A percentile compares a stretch with the other conserved stretches of the same genome.
phyloP scores from a whole-genome alignment of 2,113 vertebrate species.

The Ammodytes dubius region DNA sequence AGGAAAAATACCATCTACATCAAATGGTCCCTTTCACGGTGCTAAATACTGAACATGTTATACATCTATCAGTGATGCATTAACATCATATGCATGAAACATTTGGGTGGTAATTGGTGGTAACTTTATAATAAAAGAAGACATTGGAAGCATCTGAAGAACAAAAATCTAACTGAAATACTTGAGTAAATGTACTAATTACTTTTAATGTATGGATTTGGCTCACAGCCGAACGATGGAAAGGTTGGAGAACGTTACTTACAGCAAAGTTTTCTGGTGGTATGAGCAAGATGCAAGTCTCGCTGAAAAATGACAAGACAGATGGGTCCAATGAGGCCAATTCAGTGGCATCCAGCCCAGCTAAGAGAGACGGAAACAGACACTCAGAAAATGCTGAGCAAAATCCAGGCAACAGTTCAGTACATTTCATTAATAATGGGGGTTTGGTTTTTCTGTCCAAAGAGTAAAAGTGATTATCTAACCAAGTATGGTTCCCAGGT shows the following conservation, averaged over 20 bases:
- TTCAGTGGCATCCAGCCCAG: conserved; percentile 66
- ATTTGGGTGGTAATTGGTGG: neutral
- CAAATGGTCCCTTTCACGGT: neutral
- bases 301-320: conserved; percentile 68
- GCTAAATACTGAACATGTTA: neutral
- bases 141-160: no score
- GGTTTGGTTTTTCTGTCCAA: accelerated
- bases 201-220: neutral
- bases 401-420: neutral
- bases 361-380: conserved; percentile 59
- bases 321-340: conserved; percentile 59
- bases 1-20: neutral
- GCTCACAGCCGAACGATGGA: neutral
- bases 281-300: conserved; percentile 66
- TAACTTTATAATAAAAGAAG: no score
- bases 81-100: neutral
- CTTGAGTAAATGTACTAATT: neutral
- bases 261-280: conserved; percentile 67
- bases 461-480: neutral
- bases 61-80: neutral
- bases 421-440: neutral
- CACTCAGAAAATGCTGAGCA: neutral
- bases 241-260: conserved; percentile 52
- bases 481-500: conserved; percentile 78
- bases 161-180: neutral